These are phyloP conservation scores for Ondatra zibethicus DNA, from an alignment of 2,113 vertebrate genomes.

Conservation along the genomic window DNA sequence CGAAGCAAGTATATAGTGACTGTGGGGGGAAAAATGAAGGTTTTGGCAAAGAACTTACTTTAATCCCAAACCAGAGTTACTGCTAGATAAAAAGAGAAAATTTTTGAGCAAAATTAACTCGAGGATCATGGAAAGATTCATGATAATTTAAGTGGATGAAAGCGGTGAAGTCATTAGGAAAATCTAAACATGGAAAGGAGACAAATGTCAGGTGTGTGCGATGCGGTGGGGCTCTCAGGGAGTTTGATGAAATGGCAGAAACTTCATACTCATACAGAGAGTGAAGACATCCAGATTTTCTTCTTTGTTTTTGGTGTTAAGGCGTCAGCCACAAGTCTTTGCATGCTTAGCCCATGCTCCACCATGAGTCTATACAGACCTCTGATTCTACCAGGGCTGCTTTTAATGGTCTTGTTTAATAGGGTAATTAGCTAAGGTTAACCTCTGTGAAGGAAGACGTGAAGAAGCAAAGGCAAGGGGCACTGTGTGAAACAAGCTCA, in stretches of 20 bases:
- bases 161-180: not conserved
- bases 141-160: constrained; percentile 50
- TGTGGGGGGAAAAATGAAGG: not conserved
- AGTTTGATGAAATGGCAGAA: not conserved
- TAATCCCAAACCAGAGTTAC: constrained; percentile 63
- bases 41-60: constrained; percentile 54
- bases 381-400: not conserved
- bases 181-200: not conserved
- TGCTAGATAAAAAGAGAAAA: constrained; percentile 71
- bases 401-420: not conserved
- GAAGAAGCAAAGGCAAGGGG: not conserved
- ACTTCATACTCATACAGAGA: not conserved
- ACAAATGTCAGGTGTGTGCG: not conserved
- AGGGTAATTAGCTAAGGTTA: not conserved
- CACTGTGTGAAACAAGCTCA: not conserved
- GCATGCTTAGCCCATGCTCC: not conserved
- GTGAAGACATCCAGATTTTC: not conserved
- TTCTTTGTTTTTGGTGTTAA: not conserved
- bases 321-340: not conserved
- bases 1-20: not conserved
- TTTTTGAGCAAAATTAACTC: constrained; percentile 11
- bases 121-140: constrained; percentile 49
- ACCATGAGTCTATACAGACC: not conserved
- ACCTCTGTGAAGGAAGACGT: not conserved
- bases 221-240: not conserved